A percentile compares a stretch with the other conserved stretches of the same genome.
These are phyloP conservation scores for Uria aalge DNA, from an alignment of 2,113 vertebrate species.

Conservation along the genomic window DNA sequence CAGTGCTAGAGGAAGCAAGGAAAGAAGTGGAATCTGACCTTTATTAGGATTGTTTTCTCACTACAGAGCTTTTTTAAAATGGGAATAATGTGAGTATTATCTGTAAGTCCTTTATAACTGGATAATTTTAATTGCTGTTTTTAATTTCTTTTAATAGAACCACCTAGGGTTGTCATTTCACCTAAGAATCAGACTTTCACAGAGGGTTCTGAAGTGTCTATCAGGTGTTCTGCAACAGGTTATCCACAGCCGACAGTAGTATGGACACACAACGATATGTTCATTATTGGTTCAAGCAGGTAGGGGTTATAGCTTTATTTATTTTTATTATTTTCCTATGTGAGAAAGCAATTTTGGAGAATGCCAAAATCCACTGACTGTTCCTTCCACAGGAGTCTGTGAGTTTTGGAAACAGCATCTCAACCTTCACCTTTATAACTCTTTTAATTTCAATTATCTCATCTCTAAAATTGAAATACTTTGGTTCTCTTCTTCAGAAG, in stretches of 20 bases:
- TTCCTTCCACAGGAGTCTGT: not conserved
- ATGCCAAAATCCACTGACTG: not conserved
- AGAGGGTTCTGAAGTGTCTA: conserved; percentile 84
- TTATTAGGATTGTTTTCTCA: not conserved
- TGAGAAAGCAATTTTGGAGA: not conserved
- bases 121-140: not conserved
- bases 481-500: not conserved
- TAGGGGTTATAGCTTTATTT: conserved; percentile 44
- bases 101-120: not conserved
- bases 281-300: conserved; percentile 88
- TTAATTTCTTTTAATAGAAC: conserved; percentile 73
- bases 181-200: conserved; percentile 89
- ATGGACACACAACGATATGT: conserved; percentile 91
- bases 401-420: not conserved
- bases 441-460: not conserved
- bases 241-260: conserved; percentile 85
- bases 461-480: not conserved
- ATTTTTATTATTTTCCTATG: not conserved
- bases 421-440: not conserved
- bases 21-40: not conserved
- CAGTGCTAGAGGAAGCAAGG: not conserved
- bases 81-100: not conserved
- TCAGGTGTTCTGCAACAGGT: conserved; percentile 86
- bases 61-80: not conserved
- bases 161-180: conserved; percentile 82